Evolutionary conservation across 2,113 vertebrate genomes (phyloP), one percentile per base, ranked within the genome.

Genomic region (Todiramphus saurophagus): DNA sequence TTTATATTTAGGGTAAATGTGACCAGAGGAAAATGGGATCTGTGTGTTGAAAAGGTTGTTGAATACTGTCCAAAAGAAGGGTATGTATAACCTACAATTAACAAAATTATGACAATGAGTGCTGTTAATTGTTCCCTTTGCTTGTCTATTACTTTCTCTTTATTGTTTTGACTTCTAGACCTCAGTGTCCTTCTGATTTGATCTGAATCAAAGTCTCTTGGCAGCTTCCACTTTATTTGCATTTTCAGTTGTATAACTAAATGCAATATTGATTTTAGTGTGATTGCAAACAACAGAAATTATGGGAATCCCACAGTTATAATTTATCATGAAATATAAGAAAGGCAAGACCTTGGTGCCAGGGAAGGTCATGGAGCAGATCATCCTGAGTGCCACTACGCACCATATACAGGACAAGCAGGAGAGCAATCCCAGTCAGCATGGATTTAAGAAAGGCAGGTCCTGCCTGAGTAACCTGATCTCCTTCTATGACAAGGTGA

Each of bases 171-270:
- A 66, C 60, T 81, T 63, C 24, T 81, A 63, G 76, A 59, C 25
- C 51, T 58, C 67, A 39, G 5, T 50, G 59, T 59, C 30, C 28
- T 74, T 63, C 56, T 67, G 46, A 74, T 60, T 75, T 83, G 15
- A 64, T 63, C 46, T 56, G 51, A 81, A 70, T 30, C 12, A 50
- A 77, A 80, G 51, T 62, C 19, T 4, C 35, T 89, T 67, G 28
- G 6, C 35, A 72, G 5, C 16, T 70, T 92, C 27, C n/a, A 66
- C 13, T 55, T 73, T 63, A 80, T 86, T 82, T 90, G 28, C 62
- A 64, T 92, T 84, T 96, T 95, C n/a, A 90, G 56, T 14, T 78
- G 16, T 58, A 43, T 62, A 91, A 84, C 72, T 89, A 79, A 89
- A 87, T 50, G 28, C 6, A 25, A 37, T 64, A 64, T 72, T 89